Evolutionary conservation across 2,797 vertebrate species (phyloP), one percentile per base, ranked within the genome.

Genomic region (Silurus lanzhouensis): DNA sequence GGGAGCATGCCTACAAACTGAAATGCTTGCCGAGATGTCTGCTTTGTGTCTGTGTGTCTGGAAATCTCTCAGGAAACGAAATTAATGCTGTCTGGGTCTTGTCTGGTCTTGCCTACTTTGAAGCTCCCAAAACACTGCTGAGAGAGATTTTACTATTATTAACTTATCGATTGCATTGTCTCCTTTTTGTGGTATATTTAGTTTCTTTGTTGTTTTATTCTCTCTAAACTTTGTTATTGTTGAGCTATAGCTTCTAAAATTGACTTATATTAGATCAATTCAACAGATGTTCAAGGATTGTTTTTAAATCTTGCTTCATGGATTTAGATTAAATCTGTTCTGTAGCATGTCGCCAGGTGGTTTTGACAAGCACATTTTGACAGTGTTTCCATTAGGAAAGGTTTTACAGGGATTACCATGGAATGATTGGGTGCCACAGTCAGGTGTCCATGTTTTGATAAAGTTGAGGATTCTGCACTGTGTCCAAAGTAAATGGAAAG

Each of bases 31-130:
- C 0, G 27, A 75, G 77, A 71, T 71, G 74, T 83, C 71, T 72
- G 76, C 72, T 82, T 78, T 84, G 31, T 78, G 85, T 83, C 71
- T 85, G 44, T 66, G 64, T 57, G 75, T 60, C 19, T 60, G 60
- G 58, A 85, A 63, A 52, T 64, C 57, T 70, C 67, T 72, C 55
- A 85, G 25, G 70, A n/a, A 48, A 58, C 81, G 70, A 81, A 75
- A 77, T 78, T 27, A 74, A 52, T 22, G 22, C 38, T 1, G 71
- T 61, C 84, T 86, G 84, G 71, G 10, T 60, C 71, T 61, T 77
- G 71, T 76, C 79, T 86, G 63, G 27, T 17, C 63, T 76, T 82
- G 84, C 57, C 63, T 58, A 22, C 79, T 82, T 38, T 86, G 52
- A 74, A 76, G 71, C 38, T 82, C 84, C 58, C 25, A 66, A 57